These are phyloP conservation scores for Pteria penguin DNA, from an alignment of 2,888 invertebrate species.

Conservation along the genomic window DNA sequence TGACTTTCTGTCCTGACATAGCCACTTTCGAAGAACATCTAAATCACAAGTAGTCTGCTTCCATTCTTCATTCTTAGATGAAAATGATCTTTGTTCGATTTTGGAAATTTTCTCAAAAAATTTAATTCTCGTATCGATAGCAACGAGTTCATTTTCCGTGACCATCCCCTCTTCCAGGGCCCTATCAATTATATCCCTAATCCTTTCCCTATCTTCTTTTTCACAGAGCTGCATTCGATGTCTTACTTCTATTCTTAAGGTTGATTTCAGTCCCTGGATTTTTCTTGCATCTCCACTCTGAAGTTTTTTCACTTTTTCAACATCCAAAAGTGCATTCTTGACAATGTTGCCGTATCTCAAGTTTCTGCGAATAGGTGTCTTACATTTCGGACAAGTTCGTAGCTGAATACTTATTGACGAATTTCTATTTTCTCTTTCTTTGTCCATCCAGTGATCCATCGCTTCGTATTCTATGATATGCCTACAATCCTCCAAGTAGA, in stretches of 20 bases:
- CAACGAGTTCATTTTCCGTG: constrained; percentile 39
- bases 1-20: constrained; percentile 28
- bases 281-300: constrained; percentile 41
- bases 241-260: constrained; percentile 26
- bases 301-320: constrained; percentile 73
- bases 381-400: constrained; percentile 83
- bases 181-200: neutral
- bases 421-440: constrained; percentile 75
- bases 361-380: constrained; percentile 83
- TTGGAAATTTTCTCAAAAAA: constrained; percentile 9
- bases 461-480: constrained; percentile 78
- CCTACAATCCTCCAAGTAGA: constrained; percentile 73
- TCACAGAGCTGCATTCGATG: neutral
- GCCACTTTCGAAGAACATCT: constrained; percentile 41
- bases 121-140: constrained; percentile 30
- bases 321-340: constrained; percentile 78
- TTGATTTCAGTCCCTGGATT: constrained; percentile 18
- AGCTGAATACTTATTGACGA: constrained; percentile 70
- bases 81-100: constrained; percentile 4
- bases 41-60: constrained; percentile 23
- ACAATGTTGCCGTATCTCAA: constrained; percentile 83
- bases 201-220: neutral
- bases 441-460: constrained; percentile 78
- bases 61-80: neutral
- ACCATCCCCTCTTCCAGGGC: constrained; percentile 11